Evolutionary conservation across 2,888 invertebrate genomes (phyloP).

Genomic region (Azorinus chamasolen): DNA sequence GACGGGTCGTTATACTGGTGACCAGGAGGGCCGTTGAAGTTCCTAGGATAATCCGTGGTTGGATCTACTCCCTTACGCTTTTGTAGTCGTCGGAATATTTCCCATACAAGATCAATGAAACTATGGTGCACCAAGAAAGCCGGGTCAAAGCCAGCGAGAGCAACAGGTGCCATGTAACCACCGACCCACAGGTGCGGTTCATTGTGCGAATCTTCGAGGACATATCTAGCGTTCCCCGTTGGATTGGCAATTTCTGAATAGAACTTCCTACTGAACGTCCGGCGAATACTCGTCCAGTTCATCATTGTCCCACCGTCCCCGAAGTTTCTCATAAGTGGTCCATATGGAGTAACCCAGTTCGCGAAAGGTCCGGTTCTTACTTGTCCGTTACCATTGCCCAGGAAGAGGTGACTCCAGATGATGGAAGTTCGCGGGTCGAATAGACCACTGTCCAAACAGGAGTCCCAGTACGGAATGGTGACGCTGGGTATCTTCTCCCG

Average conservation of each 20-base stretch:
- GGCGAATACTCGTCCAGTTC: conserved; percentile 67
- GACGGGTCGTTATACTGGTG: conserved; percentile 70
- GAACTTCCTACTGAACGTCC: conserved; percentile 53
- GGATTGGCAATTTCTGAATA: conserved; percentile 67
- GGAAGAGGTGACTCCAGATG: conserved; percentile 63
- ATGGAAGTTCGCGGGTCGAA: conserved; percentile 65
- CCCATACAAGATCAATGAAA: conserved; percentile 79
- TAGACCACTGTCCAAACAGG: conserved; percentile 66
- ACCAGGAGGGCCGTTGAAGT: conserved; percentile 58
- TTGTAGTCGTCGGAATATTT: conserved; percentile 74
- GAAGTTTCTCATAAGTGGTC: conserved; percentile 69
- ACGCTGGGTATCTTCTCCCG: conserved; percentile 68
- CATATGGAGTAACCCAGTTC: conserved; percentile 68
- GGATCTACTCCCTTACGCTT: conserved; percentile 65
- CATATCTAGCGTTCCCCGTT: conserved; percentile 56
- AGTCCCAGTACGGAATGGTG: conserved; percentile 74
- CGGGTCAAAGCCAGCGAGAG: conserved; percentile 78
- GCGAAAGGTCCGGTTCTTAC: conserved; percentile 69
- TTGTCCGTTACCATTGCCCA: conserved; percentile 72
- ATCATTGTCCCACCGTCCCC: conserved; percentile 69
- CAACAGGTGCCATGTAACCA: conserved; percentile 76
- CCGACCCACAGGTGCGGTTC: conserved; percentile 74
- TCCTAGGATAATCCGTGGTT: conserved; percentile 69
- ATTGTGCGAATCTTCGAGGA: conserved; percentile 69
- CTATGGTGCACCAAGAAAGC: conserved; percentile 78